Percentiles rank a stretch among this genome's conserved stretches.
phyloP scores from a whole-genome alignment of 2,888 invertebrate genomes.

The Yponomeuta cagnagella region DNA sequence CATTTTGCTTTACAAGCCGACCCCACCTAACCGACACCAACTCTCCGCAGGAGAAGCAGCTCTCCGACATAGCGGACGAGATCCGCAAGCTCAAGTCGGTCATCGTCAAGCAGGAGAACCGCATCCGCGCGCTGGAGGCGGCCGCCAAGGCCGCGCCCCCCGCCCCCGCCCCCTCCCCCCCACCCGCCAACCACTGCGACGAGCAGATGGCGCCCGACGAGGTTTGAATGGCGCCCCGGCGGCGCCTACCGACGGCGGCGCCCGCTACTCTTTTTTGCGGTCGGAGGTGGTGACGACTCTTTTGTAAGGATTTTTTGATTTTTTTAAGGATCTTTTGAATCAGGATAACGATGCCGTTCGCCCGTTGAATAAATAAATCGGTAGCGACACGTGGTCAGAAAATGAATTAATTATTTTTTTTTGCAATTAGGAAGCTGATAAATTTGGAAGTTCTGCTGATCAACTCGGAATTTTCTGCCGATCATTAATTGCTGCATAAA shows the following conservation, averaged over 20 bases:
- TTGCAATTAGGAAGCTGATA: too few relatives aligned
- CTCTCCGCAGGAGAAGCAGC: conserved; percentile 79
- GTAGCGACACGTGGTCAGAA: too few relatives aligned
- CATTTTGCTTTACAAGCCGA: too few relatives aligned
- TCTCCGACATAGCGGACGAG: conserved; percentile 91
- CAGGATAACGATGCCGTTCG: too few relatives aligned
- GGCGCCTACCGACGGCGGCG: background rate
- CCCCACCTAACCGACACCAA: too few relatives aligned
- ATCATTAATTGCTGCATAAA: too few relatives aligned
- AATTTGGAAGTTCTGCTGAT: too few relatives aligned
- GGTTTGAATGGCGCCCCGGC: conserved; percentile 48
- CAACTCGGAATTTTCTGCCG: too few relatives aligned
- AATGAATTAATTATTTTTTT: too few relatives aligned
- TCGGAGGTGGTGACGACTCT: background rate
- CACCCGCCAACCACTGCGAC: conserved; percentile 36
- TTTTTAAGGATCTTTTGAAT: too few relatives aligned
- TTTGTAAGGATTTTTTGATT: too few relatives aligned
- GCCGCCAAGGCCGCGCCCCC: conserved; percentile 41
- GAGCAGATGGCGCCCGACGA: conserved; percentile 76
- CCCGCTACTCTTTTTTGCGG: background rate
- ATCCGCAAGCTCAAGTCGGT: conserved; percentile 95
- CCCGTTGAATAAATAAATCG: too few relatives aligned
- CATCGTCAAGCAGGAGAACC: conserved; percentile 94
- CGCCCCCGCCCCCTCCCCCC: conserved; percentile 28
- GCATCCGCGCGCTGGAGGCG: conserved; percentile 86